Percentiles rank a stretch among this genome's conserved stretches.
Evolutionary conservation across 2,797 vertebrate genomes (phyloP).

Genomic region (Lagocephalus sceleratus): DNA sequence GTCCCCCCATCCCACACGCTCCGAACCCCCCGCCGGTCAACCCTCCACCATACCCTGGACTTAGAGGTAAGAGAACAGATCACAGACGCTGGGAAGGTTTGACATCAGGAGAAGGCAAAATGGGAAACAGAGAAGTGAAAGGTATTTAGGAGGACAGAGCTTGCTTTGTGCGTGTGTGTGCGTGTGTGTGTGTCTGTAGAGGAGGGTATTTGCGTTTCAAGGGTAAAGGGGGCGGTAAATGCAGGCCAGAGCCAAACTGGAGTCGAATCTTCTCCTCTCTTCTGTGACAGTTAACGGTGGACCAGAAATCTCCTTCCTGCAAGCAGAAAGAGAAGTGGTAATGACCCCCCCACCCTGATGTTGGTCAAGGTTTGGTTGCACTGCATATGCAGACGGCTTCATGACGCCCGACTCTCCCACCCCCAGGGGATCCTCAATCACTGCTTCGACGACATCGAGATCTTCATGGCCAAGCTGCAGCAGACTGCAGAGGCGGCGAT

Average conservation of each 20-base stretch:
- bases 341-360: slow-evolving; percentile 1
- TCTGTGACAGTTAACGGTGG: slow-evolving; percentile 52
- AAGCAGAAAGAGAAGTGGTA: slow-evolving; percentile 80
- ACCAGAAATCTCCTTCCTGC: slow-evolving; percentile 66
- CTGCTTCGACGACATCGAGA: slow-evolving; percentile 88
- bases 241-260: slow-evolving; percentile 33
- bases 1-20: slow-evolving; percentile 52
- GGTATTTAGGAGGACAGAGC: slow-evolving; percentile 50
- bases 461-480: slow-evolving; percentile 83
- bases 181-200: not conserved
- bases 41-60: slow-evolving; percentile 71
- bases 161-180: slow-evolving; percentile 37
- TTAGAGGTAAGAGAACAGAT: slow-evolving; percentile 50
- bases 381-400: not conserved
- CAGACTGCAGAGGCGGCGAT: slow-evolving; percentile 82
- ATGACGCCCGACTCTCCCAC: slow-evolving; percentile 3
- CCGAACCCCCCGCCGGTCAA: slow-evolving; percentile 61
- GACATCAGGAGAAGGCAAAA: slow-evolving; percentile 10
- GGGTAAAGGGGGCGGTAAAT: slow-evolving; percentile 22
- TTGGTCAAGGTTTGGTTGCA: not conserved
- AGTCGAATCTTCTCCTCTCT: slow-evolving; percentile 28
- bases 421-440: slow-evolving; percentile 86
- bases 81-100: not conserved
- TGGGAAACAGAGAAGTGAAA: slow-evolving; percentile 21
- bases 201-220: slow-evolving; percentile 5